Evolutionary conservation across 2,797 vertebrate species (phyloP).

Genomic region (Tangara arthus): DNA sequence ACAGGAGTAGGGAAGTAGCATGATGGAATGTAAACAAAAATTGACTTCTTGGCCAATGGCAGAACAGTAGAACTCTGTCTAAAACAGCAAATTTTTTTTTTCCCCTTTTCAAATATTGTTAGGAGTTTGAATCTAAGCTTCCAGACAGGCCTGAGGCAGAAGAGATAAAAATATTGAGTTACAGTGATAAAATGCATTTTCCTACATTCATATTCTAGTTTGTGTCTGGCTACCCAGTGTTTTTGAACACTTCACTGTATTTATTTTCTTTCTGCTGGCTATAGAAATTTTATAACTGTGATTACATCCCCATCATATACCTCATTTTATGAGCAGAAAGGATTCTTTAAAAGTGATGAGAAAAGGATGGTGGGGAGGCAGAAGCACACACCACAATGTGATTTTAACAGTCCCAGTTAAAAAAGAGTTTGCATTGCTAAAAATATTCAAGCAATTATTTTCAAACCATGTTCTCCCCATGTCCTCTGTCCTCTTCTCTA

Average conservation of each 20-base stretch:
- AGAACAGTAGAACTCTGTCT: not conserved
- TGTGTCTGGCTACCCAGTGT: not conserved
- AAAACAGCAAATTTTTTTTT: not conserved
- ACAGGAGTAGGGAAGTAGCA: not conserved
- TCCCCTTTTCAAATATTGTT: not conserved
- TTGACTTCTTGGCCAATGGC: not conserved
- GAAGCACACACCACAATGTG: not conserved
- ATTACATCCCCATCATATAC: not conserved
- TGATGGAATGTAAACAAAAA: slow-evolving; percentile 26
- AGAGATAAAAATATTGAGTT: slow-evolving; percentile 4
- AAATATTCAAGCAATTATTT: not conserved
- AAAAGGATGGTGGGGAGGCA: not conserved
- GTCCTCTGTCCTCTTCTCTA: not conserved
- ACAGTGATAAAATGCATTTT: slow-evolving; percentile 8
- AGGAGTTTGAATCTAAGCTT: slow-evolving; percentile 22
- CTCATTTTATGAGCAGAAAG: not conserved
- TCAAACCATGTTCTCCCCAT: not conserved
- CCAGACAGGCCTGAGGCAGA: slow-evolving; percentile 29
- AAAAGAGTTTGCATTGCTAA: not conserved
- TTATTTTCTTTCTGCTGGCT: slow-evolving; percentile 13
- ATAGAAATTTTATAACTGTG: not conserved
- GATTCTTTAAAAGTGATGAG: not conserved
- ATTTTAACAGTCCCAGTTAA: not conserved
- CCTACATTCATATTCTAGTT: slow-evolving; percentile 38
- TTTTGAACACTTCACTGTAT: not conserved